phyloP scores from a whole-genome alignment of 2,888 invertebrate genomes.

The Abscondita cerata region DNA sequence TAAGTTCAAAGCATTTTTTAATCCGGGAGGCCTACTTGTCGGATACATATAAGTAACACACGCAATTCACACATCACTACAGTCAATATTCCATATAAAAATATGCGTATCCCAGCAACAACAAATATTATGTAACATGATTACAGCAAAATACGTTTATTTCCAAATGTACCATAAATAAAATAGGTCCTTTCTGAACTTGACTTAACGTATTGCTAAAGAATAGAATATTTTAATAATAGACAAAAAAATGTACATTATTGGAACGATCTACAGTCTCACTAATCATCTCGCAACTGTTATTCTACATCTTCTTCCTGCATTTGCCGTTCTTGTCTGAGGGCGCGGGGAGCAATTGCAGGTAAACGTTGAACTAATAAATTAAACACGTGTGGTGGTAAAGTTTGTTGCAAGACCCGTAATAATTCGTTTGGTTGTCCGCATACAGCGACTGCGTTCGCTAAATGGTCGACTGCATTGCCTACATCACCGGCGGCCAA shows the following conservation, averaged over 20 bases:
- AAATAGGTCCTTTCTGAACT: constrained; percentile 13
- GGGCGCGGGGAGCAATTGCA: constrained; percentile 60
- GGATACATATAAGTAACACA: too few relatives aligned
- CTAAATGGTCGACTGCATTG: constrained; percentile 93
- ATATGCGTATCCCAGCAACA: neutral
- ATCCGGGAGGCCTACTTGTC: too few relatives aligned
- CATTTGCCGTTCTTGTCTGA: constrained; percentile 52
- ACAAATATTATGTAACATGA: neutral
- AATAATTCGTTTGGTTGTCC: constrained; percentile 92
- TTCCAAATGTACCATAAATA: constrained; percentile 23
- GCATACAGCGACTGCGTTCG: constrained; percentile 97
- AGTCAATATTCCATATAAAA: too few relatives aligned
- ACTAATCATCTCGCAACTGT: constrained; percentile 22
- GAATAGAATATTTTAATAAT: constrained; percentile 34
- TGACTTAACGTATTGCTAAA: constrained; percentile 25
- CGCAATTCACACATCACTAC: too few relatives aligned
- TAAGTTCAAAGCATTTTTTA: too few relatives aligned
- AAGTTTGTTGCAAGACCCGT: constrained; percentile 87
- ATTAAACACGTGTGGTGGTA: constrained; percentile 94
- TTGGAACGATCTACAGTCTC: constrained; percentile 38
- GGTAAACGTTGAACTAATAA: constrained; percentile 85
- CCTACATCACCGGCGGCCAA: constrained; percentile 87
- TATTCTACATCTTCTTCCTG: constrained; percentile 59
- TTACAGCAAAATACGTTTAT: constrained; percentile 24
- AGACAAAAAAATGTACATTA: constrained; percentile 37